phyloP scores from a whole-genome alignment of 1,140 invertebrate species.

The Belonocnema kinseyi region DNA sequence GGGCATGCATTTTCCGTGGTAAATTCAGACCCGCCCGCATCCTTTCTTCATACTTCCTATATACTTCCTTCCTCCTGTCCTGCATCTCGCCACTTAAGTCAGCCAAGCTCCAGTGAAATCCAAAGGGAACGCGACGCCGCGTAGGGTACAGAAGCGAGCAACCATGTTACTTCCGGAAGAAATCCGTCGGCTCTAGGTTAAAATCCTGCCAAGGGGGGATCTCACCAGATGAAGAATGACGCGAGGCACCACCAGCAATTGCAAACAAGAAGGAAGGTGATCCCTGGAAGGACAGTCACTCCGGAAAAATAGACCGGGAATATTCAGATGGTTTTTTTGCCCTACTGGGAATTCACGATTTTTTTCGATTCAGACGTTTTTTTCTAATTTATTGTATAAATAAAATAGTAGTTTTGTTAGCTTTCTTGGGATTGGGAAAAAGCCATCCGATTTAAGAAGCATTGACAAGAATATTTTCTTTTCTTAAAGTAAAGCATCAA shows the following conservation, averaged over 20 bases:
- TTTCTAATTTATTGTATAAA: too few species aligned
- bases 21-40: slow-evolving; percentile 6
- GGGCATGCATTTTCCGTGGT: slow-evolving; percentile 14
- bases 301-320: slow-evolving; percentile 4
- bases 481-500: too few species aligned
- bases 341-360: neutral
- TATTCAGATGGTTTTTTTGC: neutral
- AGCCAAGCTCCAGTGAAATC: slow-evolving; percentile 6
- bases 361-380: too few species aligned
- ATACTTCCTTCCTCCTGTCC: slow-evolving; percentile 22
- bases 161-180: slow-evolving; percentile 27
- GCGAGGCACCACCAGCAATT: neutral
- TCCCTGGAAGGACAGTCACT: neutral
- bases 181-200: slow-evolving; percentile 12
- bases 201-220: neutral
- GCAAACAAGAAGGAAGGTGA: slow-evolving; percentile 20
- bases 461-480: too few species aligned
- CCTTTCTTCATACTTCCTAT: slow-evolving; percentile 4
- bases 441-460: too few species aligned
- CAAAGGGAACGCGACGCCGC: neutral
- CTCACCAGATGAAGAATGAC: slow-evolving; percentile 12
- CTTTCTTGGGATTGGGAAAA: too few species aligned
- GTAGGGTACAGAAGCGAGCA: slow-evolving; percentile 4
- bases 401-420: too few species aligned
- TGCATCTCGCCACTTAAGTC: slow-evolving; percentile 1